Conservation (phyloP, 2,113 vertebrate genomes). For the Puffinus mauretanicus region DNA sequence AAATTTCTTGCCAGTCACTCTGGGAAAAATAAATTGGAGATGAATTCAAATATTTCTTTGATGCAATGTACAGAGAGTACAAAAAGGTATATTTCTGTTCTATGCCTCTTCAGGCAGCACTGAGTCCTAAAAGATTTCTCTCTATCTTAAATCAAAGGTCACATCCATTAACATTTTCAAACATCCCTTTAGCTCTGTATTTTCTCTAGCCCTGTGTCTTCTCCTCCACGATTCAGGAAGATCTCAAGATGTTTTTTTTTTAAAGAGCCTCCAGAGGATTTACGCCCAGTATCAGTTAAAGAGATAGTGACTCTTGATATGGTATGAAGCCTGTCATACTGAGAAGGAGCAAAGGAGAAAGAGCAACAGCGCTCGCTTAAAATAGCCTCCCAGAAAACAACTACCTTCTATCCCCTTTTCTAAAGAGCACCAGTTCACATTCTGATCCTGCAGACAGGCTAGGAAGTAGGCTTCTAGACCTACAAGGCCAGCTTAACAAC, state of each 20-base stretch:
- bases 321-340: background rate
- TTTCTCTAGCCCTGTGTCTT: background rate
- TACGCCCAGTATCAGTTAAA: background rate
- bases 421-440: background rate
- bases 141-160: background rate
- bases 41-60: background rate
- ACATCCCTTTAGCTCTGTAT: background rate
- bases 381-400: background rate
- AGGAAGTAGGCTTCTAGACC: background rate
- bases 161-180: background rate
- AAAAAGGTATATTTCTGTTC: background rate
- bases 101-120: background rate
- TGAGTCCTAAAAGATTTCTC: background rate
- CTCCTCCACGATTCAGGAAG: background rate
- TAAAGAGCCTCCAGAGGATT: background rate
- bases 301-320: background rate
- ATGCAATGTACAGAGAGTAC: background rate
- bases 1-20: background rate
- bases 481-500: background rate
- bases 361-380: background rate
- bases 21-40: background rate
- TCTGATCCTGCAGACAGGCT: background rate
- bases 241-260: background rate
- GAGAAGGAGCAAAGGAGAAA: background rate
- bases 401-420: background rate